phyloP scores from a whole-genome alignment of 2,113 vertebrate genomes.

The Pituophis catenifer region DNA sequence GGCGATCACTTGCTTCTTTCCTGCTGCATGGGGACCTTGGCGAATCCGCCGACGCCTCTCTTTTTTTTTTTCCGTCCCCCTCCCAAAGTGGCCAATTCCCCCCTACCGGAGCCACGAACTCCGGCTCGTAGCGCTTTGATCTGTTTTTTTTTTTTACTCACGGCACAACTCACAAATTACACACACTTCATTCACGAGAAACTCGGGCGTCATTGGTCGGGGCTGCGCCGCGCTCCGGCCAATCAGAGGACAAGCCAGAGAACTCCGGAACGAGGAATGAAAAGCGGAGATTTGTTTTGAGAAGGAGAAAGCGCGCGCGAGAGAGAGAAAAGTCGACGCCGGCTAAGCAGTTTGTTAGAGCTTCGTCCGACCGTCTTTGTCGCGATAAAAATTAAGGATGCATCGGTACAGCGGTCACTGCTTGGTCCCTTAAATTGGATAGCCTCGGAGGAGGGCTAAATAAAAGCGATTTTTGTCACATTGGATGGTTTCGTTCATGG shows the following conservation, averaged over 20 bases:
- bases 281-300: neutral
- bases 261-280: neutral
- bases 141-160: neutral
- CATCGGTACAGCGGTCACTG: neutral
- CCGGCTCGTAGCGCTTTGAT: neutral
- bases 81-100: neutral
- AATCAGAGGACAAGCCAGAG: neutral
- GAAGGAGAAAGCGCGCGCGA: neutral
- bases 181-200: slow-evolving; percentile 31
- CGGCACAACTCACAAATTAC: slow-evolving; percentile 6
- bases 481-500: neutral
- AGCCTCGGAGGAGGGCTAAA: neutral
- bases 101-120: neutral
- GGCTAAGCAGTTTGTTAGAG: neutral
- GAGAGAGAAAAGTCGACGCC: neutral
- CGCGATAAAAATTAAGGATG: neutral
- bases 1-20: neutral
- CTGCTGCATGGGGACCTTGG: neutral
- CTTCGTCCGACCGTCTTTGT: neutral
- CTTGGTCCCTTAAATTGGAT: neutral
- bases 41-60: neutral
- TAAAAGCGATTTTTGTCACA: neutral
- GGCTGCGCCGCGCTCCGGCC: neutral
- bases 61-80: neutral
- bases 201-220: neutral